These are phyloP conservation scores for Aegotheles bennettii DNA, from an alignment of 2,113 vertebrate genomes.

Conservation along the genomic window DNA sequence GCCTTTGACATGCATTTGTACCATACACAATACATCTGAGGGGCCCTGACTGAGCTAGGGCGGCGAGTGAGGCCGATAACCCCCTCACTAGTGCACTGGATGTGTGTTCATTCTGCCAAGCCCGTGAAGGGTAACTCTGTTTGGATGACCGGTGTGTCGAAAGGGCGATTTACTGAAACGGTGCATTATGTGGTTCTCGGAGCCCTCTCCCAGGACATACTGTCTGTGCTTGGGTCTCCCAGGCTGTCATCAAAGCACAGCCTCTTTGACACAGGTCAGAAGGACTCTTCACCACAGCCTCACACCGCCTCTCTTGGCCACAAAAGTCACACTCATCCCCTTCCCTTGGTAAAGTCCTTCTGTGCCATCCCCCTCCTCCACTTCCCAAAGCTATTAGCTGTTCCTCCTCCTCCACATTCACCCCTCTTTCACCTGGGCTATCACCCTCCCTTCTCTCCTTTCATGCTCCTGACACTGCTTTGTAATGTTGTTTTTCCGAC, in stretches of 20 bases:
- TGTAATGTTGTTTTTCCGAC: constrained; percentile 16
- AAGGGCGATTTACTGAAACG: neutral
- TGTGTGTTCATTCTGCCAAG: neutral
- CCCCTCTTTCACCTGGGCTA: neutral
- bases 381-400: constrained; percentile 1
- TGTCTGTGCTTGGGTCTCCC: neutral
- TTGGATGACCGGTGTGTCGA: neutral
- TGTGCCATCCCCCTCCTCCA: neutral
- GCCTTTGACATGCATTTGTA: neutral
- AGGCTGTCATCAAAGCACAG: neutral
- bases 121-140: neutral
- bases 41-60: neutral
- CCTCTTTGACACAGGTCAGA: neutral
- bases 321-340: neutral
- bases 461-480: constrained; percentile 10
- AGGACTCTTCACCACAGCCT: neutral
- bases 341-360: neutral
- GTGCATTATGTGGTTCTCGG: neutral
- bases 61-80: neutral
- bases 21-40: neutral
- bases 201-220: neutral
- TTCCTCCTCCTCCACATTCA: neutral
- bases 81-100: neutral
- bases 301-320: neutral
- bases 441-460: neutral